Percentiles rank a stretch among this genome's conserved stretches.
phyloP scores from a whole-genome alignment of 2,113 vertebrate genomes.

The Aspiorhynchus laticeps region DNA sequence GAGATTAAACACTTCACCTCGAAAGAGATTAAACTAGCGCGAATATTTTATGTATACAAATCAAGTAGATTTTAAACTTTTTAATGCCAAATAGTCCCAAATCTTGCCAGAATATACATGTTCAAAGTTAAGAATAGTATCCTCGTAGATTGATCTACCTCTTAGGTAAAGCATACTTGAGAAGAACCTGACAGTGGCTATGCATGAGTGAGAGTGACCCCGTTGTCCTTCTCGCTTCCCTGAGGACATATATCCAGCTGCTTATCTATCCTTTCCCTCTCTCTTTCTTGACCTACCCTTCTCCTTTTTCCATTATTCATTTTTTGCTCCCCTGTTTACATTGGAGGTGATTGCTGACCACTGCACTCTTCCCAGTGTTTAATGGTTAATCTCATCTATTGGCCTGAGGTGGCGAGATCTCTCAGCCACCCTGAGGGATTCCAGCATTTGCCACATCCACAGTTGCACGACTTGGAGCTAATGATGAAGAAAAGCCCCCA shows the following conservation, averaged over 20 bases:
- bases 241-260: neutral
- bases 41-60: neutral
- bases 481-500: conserved; percentile 21
- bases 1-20: neutral
- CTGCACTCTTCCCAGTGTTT: conserved; percentile 19
- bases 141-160: neutral
- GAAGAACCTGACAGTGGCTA: conserved; percentile 8
- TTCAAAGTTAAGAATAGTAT: neutral
- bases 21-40: neutral
- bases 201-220: conserved; percentile 4
- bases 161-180: conserved; percentile 4
- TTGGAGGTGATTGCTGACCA: conserved; percentile 27
- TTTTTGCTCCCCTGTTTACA: conserved; percentile 14
- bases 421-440: conserved; percentile 1
- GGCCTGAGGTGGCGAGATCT: conserved; percentile 20
- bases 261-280: neutral
- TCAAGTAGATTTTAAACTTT: neutral
- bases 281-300: neutral
- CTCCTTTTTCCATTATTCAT: neutral
- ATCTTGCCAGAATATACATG: neutral
- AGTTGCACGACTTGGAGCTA: neutral
- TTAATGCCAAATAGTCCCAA: neutral
- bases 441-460: neutral
- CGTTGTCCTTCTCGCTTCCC: conserved; percentile 21
- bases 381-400: conserved; percentile 36